A percentile compares a stretch with the other conserved stretches of the same genome.
phyloP scores from a whole-genome alignment of 2,113 vertebrate species.

The Chamaea fasciata region DNA sequence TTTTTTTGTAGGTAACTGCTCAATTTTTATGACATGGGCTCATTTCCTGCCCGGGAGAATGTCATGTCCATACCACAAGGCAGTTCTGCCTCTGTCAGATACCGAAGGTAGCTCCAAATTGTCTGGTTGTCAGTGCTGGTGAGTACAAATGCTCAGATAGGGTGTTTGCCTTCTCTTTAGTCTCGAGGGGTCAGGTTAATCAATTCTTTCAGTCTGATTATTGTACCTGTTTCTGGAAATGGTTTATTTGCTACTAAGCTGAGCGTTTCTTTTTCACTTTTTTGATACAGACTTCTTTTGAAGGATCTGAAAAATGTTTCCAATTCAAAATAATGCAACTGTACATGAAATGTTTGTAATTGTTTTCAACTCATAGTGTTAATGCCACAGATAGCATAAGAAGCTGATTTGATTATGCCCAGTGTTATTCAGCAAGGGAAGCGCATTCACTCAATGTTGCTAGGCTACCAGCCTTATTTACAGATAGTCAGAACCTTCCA shows the following conservation, averaged over 20 bases:
- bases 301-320: background rate
- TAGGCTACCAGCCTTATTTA: conserved; percentile 69
- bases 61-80: background rate
- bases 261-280: background rate
- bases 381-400: conserved; percentile 9
- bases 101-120: background rate
- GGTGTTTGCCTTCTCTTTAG: background rate
- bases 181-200: background rate
- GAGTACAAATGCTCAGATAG: background rate
- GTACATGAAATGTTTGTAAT: background rate
- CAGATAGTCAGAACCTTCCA: conserved; percentile 58
- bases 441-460: conserved; percentile 56
- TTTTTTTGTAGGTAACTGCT: background rate
- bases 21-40: background rate
- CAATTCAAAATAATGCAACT: background rate
- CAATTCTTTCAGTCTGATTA: background rate
- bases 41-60: background rate
- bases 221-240: background rate
- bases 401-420: conserved; percentile 50
- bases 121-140: background rate
- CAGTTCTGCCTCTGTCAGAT: background rate
- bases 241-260: background rate
- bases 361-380: background rate
- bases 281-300: background rate
- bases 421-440: conserved; percentile 39